These are phyloP conservation scores for Sminthurides bifidus DNA, from an alignment of 1,140 invertebrate genomes.

Conservation along the genomic window DNA sequence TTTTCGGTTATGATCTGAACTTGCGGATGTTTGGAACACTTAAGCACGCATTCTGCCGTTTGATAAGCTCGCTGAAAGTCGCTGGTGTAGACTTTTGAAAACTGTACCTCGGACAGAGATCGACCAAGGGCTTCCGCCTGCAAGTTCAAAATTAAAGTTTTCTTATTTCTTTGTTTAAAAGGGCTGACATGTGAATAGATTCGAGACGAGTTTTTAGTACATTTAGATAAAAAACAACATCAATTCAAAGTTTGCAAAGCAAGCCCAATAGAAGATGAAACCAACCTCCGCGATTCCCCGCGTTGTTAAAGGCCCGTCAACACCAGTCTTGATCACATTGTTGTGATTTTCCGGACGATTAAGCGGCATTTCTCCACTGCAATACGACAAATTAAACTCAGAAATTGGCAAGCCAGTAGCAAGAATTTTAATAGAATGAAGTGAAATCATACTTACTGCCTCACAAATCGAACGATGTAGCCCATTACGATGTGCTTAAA, in stretches of 20 bases:
- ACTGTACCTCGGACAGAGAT: not conserved
- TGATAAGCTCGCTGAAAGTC: not conserved
- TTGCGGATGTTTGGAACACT: not conserved
- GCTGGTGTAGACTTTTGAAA: not conserved
- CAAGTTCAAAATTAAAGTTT: too few species aligned
- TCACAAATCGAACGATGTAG: not conserved
- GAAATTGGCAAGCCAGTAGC: not conserved
- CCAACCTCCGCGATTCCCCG: conserved; percentile 1
- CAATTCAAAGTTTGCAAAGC: too few species aligned
- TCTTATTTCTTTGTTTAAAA: too few species aligned
- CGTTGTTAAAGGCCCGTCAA: not conserved
- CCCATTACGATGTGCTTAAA: too few species aligned
- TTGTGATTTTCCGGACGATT: not conserved
- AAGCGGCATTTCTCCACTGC: conserved; percentile 3
- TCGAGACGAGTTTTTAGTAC: too few species aligned
- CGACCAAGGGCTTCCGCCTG: not conserved
- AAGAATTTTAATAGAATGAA: not conserved
- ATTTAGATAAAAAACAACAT: too few species aligned
- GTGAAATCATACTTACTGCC: conserved; percentile 2
- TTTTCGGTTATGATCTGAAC: not conserved
- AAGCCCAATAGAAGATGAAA: too few species aligned
- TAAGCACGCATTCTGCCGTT: not conserved
- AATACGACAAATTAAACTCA: not conserved
- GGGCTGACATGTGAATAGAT: too few species aligned
- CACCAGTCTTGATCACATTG: not conserved